phyloP scores from a whole-genome alignment of 2,113 vertebrate species.

The Trematocara unimaculatum region DNA sequence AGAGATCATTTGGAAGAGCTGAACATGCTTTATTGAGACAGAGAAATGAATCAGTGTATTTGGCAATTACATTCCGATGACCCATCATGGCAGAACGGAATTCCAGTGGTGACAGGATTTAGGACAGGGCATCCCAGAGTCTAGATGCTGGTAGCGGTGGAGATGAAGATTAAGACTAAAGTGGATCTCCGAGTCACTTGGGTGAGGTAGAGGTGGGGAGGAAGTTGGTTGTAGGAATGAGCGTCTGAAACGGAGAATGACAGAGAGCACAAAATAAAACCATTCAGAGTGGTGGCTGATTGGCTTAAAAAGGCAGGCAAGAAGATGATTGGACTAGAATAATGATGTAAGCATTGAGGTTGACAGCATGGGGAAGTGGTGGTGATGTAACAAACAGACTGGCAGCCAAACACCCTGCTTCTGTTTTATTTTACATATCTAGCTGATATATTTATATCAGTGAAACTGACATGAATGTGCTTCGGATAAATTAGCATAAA shows the following conservation, averaged over 20 bases:
- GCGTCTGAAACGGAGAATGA: not conserved
- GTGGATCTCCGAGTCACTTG: not conserved
- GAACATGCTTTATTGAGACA: not conserved
- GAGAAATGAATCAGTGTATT: not conserved
- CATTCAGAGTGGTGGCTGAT: not conserved
- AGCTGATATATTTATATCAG: not conserved
- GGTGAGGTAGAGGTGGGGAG: not conserved
- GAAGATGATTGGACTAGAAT: not conserved
- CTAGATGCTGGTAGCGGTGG: fast-evolving
- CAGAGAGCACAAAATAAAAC: not conserved
- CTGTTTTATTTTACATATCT: not conserved
- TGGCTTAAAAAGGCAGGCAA: not conserved
- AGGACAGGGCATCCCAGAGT: not conserved
- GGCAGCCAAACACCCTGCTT: not conserved
- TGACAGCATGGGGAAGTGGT: not conserved
- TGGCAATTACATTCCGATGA: not conserved
- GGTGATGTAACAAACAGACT: not conserved
- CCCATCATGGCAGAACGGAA: not conserved
- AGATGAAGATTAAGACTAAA: not conserved
- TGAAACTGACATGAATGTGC: not conserved
- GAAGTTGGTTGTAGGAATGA: not conserved
- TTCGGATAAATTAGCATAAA: not conserved
- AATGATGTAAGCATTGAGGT: not conserved
- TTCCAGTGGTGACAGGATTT: not conserved
- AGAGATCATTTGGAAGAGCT: not conserved